Evolutionary conservation across 2,888 invertebrate species (phyloP), one percentile per base, ranked within the genome.

Genomic region (Drosophila infuscata): DNA sequence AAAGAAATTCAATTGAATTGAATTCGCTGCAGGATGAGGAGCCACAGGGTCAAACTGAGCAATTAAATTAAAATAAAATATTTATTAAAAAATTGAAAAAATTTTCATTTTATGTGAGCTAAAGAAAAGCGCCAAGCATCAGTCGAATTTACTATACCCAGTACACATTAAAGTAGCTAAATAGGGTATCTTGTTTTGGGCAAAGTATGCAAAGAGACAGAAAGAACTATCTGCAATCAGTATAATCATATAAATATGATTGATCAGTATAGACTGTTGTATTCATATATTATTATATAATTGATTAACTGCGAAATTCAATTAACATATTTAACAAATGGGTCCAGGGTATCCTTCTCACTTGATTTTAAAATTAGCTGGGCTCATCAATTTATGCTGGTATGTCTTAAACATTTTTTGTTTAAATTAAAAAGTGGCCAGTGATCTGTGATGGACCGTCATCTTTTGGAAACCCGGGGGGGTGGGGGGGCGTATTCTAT

Each of bases 401-500:
- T n/a, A 52, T 52, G 20, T 20, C 32, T 15, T 33, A 33, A 12
- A 7, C 0, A 51, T 51, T n/a, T 33, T 51, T 17, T 52, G 32
- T 7, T 17, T 17, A 46, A 46, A 52, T 62, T 62, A 30, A 52
- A 52, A 66, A 48, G 35, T 35, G 3, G 25, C 29, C 12, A 8
- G 15, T 49, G 33, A 76, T 67, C 67, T 70, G 66, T 76, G 73
- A 79, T 75, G 75, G 65, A 79, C 68, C 76, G 64, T 38, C 36
- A 25, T 29, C 69, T 49, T 64, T 74, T 63, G 38, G 17, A 52
- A 5, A 30, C 53, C 35, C 48, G n/a, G 20, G 25, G 25, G 25
- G 25, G 25, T 25, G 25, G 25, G 25, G 25, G 25, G 41, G 20
- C 63, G 12, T 4, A 3, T 53, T 25, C 29, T 54, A 51, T 56